Base-by-base conservation (phyloP, 2,113 vertebrate genomes). In the Rhinopomastus cyanomelas region DNA sequence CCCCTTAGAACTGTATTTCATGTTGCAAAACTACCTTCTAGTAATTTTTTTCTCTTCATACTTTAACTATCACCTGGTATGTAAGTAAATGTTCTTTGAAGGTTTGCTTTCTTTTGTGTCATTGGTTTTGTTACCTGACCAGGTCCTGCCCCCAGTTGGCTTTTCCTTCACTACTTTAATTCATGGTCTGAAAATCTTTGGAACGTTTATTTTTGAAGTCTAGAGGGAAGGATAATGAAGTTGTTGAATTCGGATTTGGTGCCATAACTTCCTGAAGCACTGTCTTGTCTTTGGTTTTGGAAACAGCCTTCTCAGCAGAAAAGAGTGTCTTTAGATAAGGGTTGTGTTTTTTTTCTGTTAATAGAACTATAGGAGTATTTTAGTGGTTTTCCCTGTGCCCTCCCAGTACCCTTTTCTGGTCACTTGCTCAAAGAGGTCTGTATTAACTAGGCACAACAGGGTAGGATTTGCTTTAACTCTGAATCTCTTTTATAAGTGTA, bases 121-220 rank as follows among this genome's bases (percentile, higher is more conserved):
- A 15, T 75, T 9, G 4, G 8, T 66, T 29, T 53, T 23, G 5
- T 14, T 4, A 42, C 11, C 39, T 42, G 39, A 42, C 39, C 15
- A 11, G 11, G 15, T 42, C 17, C 22, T 12, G 8, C 6, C 11
- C 4, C 7, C 2, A 7, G 0, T 4, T 30, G 8, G 8, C 4
- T 51, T 5, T 56, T 86, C 14, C 22, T 57, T 80, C 52, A 52
- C 8, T 49, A 11, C 1, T 77, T 78, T 67, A 51, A 71, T 85
- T 84, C 22, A 71, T 89, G 52, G 67, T 4, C 12, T 81, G n/a
- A 72, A 91, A 78, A 27, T 67, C 6, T 56, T 46, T 8, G 15
- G 11, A 52, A 42, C 3, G 3, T 48, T 68, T 56, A 68, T 76
- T 14, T 61, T 32, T 80, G 53, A 83, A 66, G 5, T 76, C 9